phyloP scores from a whole-genome alignment of 2,888 invertebrate species.

The Trachelus stipa region DNA sequence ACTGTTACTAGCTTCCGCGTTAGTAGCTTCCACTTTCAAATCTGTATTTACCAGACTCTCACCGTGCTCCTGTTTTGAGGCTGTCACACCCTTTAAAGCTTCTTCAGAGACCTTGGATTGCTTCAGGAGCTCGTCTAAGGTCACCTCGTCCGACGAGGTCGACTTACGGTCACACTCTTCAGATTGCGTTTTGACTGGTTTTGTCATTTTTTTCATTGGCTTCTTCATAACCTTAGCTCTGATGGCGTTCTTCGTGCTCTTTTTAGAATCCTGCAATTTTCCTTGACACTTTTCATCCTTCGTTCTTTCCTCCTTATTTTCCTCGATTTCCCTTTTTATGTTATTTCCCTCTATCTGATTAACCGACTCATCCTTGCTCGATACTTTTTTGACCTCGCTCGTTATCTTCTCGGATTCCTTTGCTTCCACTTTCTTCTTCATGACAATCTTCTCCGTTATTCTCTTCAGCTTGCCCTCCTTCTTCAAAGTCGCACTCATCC shows the following conservation, averaged over 20 bases:
- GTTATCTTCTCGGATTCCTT: slow-evolving; percentile 48
- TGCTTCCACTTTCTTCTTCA: slow-evolving; percentile 45
- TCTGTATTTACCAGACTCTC: slow-evolving; percentile 42
- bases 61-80: slow-evolving; percentile 41
- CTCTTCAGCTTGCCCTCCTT: slow-evolving; percentile 55
- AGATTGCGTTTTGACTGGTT: slow-evolving; percentile 34
- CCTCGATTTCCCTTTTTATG: slow-evolving; percentile 58
- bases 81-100: slow-evolving; percentile 30
- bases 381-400: slow-evolving; percentile 38
- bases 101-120: slow-evolving; percentile 45
- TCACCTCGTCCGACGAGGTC: slow-evolving; percentile 39
- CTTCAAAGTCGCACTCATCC: slow-evolving; percentile 45
- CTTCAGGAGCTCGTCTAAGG: slow-evolving; percentile 48
- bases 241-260: slow-evolving; percentile 14
- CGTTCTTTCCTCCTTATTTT: slow-evolving; percentile 39
- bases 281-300: slow-evolving; percentile 34
- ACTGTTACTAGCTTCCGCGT: slow-evolving; percentile 32
- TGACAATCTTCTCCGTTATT: slow-evolving; percentile 48
- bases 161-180: slow-evolving; percentile 35
- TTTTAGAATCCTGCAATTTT: slow-evolving; percentile 38
- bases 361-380: slow-evolving; percentile 34
- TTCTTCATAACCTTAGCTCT: slow-evolving; percentile 38
- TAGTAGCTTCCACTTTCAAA: slow-evolving; percentile 46
- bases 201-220: slow-evolving; percentile 35
- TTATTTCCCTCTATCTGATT: slow-evolving; percentile 35